Base-by-base conservation (phyloP, 1,140 invertebrate genomes). In the Achatina immaculata region DNA sequence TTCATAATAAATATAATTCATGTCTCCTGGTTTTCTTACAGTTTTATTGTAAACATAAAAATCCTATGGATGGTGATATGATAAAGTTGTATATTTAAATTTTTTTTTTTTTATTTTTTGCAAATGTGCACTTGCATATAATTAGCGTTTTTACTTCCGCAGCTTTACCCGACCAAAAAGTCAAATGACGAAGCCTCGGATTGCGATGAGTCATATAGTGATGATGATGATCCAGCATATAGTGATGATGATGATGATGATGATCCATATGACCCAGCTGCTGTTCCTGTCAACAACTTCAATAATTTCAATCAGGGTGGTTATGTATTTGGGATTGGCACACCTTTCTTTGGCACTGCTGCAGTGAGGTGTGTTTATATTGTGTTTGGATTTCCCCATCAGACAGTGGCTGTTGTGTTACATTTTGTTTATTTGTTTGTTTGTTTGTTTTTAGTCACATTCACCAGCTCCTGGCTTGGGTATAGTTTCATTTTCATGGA, bases 321-420 rank as follows among this genome's bases (percentile, higher is more conserved):
- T 38, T 31, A 62, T 19, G 36, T 88, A 16, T 85, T 84, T 82
- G 86, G 86, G 9, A 83, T 85, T 84, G 86, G 85, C 14, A 85
- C 85, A 31, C 85, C 85, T 16, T 19, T 84, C 0, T 88, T 88
- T 85, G 86, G 86, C 21, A 74, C 71, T 16, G 79, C 65, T 21
- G 19, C 36, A 42, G 38, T 24, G 38, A 85, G 72, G 85, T 86
- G 81, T 80, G 48, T 9, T 40, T 40, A 66, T 24, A 43, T 21
- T 31, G 1, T 34, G 14, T 74, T 71, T 81, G 16, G n/a, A 42
- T 24, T 82, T 73, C 16, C 36, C 11, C 28, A 36, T 42, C 28
- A 6, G 40, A n/a, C n/a, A n/a, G n/a, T n/a, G n/a, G n/a, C n/a
- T n/a, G n/a, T n/a, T n/a, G n/a, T n/a, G n/a, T n/a, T n/a, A n/a